Evolutionary conservation across 2,888 invertebrate species (phyloP), one percentile per base, ranked within the genome.

Genomic region (Teleogryllus oceanicus): DNA sequence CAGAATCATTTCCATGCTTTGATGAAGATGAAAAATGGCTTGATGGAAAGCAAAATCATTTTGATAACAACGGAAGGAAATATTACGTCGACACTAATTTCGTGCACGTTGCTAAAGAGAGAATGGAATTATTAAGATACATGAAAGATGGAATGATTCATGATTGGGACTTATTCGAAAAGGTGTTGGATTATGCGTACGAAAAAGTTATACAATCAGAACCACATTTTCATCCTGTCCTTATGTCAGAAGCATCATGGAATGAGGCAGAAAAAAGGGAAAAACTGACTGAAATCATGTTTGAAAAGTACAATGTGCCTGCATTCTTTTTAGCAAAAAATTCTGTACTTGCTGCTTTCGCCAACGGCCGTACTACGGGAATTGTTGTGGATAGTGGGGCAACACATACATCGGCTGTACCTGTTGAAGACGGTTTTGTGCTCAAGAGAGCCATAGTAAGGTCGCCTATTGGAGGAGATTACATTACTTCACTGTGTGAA

Each of bases 201-300:
- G 62, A 13, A 18, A 62, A 8, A 62, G 13, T 13, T 62, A 62
- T 62, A n/a, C 62, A n/a, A 18, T 18, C 62, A 18, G n/a, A 62
- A 62, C n/a, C 62, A 5, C 16, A 18, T 62, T 13, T 18, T n/a
- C 62, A 62, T 62, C 62, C 62, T 16, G 62, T 62, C 3, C 62
- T 62, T 62, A 62, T 62, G n/a, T 62, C 62, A 18, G 62, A 62
- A 62, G 62, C 62, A 18, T 62, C 62, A 62, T 62, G 62, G 62
- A 62, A 62, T 62, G 62, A 18, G n/a, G 62, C 16, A 10, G n/a
- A 18, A n/a, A 62, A 62, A n/a, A 13, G 62, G 13, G 62, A 62
- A 62, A 62, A 62, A n/a, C 62, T 62, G 8, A 62, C 62, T 62
- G 62, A 62, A 62, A 13, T 62, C 16, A 62, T 62, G 62, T 62